phyloP scores from a whole-genome alignment of 1,140 invertebrate species.

The Steinernema khuongi region DNA sequence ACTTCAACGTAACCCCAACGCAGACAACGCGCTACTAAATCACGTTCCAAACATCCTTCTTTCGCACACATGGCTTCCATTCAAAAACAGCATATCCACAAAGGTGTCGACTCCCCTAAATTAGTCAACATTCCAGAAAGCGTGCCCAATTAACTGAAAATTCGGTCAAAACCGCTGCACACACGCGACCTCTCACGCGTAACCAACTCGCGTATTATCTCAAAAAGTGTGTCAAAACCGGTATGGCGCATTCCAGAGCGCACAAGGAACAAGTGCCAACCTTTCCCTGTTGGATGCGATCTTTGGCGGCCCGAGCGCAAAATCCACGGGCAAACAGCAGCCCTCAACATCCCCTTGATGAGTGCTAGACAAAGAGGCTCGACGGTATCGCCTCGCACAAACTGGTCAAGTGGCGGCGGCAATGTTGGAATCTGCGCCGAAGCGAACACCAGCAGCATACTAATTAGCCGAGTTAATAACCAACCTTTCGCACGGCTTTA shows the following conservation, averaged over 20 bases:
- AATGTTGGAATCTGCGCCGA: neutral
- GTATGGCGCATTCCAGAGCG: neutral
- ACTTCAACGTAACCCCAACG: no score
- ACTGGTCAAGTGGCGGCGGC: conserved; percentile 10
- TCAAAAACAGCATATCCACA: no score
- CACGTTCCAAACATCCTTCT: no score
- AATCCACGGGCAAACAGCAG: neutral
- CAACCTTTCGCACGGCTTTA: neutral
- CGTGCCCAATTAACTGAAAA: no score
- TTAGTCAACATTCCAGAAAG: no score
- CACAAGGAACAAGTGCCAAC: neutral
- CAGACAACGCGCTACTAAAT: no score
- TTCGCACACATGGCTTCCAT: no score
- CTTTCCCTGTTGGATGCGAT: neutral
- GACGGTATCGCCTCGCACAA: neutral
- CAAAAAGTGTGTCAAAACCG: neutral
- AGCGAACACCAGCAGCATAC: neutral
- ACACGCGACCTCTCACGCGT: no score
- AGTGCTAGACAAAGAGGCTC: conserved; percentile 11
- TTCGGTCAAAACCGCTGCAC: no score
- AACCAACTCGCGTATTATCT: no score
- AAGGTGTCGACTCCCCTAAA: no score
- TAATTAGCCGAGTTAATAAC: conserved; percentile 1
- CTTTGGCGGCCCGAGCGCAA: neutral
- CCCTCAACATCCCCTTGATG: neutral